Evolutionary conservation across 2,797 vertebrate genomes (phyloP).

Genomic region (Mycteria americana): DNA sequence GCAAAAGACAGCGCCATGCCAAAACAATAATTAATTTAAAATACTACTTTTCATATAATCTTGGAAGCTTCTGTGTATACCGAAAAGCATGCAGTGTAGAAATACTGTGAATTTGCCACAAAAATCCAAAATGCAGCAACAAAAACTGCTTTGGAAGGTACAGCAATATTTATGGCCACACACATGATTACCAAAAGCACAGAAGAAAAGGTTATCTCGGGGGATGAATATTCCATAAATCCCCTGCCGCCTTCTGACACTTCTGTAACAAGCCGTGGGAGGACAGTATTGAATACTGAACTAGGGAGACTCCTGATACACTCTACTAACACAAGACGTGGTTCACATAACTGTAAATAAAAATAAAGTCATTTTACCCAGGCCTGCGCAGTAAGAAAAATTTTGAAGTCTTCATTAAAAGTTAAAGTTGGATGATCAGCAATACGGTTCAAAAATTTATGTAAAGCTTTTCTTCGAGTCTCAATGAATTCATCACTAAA

Average conservation of each 20-base stretch:
- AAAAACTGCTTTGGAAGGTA: neutral
- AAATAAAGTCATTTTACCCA: slow-evolving; percentile 73
- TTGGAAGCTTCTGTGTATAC: neutral
- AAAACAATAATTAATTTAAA: neutral
- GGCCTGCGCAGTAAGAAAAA: slow-evolving; percentile 90
- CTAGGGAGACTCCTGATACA: neutral
- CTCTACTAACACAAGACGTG: neutral
- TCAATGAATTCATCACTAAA: slow-evolving; percentile 95
- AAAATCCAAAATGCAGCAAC: neutral
- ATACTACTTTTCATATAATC: neutral
- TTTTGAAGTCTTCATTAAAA: slow-evolving; percentile 87
- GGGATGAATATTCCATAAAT: neutral
- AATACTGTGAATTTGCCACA: neutral
- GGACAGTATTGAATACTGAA: neutral
- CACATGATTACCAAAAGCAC: neutral
- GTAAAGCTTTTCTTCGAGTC: slow-evolving; percentile 88
- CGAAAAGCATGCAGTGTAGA: neutral
- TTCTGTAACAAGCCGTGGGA: neutral
- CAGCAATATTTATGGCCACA: neutral
- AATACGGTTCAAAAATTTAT: slow-evolving; percentile 90
- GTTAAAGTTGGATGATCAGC: slow-evolving; percentile 92
- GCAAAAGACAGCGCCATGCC: neutral
- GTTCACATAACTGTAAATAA: neutral
- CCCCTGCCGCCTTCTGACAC: neutral
- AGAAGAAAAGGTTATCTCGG: neutral